A percentile compares a stretch with the other conserved stretches of the same genome.
phyloP scores from a whole-genome alignment of 2,797 vertebrate species.

The Tympanoctomys barrerae region DNA sequence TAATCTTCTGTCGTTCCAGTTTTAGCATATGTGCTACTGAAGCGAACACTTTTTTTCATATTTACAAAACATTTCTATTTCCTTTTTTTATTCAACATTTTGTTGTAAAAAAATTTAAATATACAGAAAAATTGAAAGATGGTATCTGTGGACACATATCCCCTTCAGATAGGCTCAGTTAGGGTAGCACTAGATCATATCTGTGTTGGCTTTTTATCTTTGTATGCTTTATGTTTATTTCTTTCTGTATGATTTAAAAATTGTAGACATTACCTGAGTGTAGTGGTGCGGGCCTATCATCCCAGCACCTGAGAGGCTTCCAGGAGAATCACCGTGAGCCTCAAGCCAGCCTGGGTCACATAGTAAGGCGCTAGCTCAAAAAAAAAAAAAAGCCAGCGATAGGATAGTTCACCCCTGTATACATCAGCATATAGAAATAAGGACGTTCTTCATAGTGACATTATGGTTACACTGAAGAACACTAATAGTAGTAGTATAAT shows the following conservation, averaged over 20 bases:
- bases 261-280: not conserved
- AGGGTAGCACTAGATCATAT: conserved; percentile 17
- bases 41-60: not conserved
- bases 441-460: not conserved
- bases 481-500: not conserved
- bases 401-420: not conserved
- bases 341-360: not conserved
- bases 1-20: too few relatives aligned
- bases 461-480: not conserved
- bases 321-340: not conserved
- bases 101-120: conserved; percentile 36
- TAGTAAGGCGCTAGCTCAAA: not conserved
- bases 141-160: not conserved
- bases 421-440: not conserved
- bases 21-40: too few relatives aligned
- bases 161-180: not conserved
- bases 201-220: conserved; percentile 9
- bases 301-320: not conserved
- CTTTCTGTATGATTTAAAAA: not conserved
- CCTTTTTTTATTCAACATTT: not conserved
- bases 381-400: not conserved
- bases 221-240: not conserved
- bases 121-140: not conserved
- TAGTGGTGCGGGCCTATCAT: not conserved
- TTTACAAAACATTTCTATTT: not conserved